Conservation (phyloP, 2,113 vertebrate species). For the Bubalus kerabau region DNA sequence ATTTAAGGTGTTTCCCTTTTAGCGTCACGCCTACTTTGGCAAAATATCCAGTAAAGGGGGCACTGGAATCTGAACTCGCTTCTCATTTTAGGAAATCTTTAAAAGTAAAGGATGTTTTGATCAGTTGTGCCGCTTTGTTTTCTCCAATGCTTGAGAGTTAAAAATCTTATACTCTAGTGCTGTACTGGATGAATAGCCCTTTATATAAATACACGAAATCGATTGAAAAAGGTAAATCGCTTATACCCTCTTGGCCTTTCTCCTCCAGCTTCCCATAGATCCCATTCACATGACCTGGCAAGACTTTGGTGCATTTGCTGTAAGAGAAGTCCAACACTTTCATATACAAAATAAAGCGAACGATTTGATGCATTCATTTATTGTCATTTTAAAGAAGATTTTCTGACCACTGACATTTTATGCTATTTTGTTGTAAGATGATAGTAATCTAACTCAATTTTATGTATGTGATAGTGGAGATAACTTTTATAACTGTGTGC, state of each 20-base stretch:
- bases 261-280: not conserved
- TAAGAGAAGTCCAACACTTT: not conserved
- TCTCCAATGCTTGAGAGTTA: not conserved
- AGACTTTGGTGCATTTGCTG: not conserved
- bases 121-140: not conserved
- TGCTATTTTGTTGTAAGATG: not conserved
- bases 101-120: not conserved
- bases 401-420: not conserved
- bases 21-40: not conserved
- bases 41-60: not conserved
- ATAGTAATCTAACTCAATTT: not conserved
- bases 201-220: not conserved
- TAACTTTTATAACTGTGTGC: not conserved
- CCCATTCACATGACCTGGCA: not conserved
- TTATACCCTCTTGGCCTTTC: not conserved
- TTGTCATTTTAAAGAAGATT: not conserved
- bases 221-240: not conserved
- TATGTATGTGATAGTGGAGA: not conserved
- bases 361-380: not conserved
- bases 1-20: not conserved
- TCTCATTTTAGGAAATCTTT: not conserved
- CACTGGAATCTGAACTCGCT: not conserved
- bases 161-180: not conserved
- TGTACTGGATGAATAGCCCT: not conserved
- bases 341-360: not conserved